Conservation (phyloP, 2,888 invertebrate genomes). For the Ceramica pisi region DNA sequence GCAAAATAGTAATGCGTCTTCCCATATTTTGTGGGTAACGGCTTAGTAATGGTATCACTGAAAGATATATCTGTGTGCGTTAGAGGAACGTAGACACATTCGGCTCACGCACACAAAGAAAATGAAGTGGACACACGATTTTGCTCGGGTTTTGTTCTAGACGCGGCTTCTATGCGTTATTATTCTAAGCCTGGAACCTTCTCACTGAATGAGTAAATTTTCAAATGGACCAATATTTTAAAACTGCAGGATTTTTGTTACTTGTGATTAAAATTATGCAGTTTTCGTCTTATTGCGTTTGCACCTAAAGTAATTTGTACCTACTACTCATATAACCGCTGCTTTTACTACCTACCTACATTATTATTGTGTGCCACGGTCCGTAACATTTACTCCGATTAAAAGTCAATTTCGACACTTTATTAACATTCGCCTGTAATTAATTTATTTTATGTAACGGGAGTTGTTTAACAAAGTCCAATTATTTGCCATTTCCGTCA, state of each 20-base stretch:
- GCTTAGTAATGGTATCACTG: no score
- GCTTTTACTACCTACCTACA: constrained; percentile 9
- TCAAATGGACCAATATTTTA: neutral
- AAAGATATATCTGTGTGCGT: no score
- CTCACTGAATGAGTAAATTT: no score
- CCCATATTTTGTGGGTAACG: no score
- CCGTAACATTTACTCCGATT: constrained; percentile 36
- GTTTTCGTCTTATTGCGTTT: neutral
- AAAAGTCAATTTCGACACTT: constrained; percentile 41
- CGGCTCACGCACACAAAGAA: no score
- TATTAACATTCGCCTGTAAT: constrained; percentile 16
- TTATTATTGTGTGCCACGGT: constrained; percentile 26
- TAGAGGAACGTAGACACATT: no score
- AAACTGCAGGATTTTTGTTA: neutral
- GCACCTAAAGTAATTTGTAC: neutral
- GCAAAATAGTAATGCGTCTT: no score
- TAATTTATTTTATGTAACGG: constrained; percentile 34
- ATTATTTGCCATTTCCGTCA: constrained; percentile 26
- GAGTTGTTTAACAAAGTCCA: constrained; percentile 31
- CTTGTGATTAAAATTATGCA: neutral
- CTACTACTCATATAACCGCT: constrained; percentile 18
- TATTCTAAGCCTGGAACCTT: no score
- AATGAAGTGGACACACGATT: no score
- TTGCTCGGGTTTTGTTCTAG: no score
- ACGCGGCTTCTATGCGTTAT: no score